Base-by-base conservation (phyloP, 2,888 invertebrate genomes). In the Halictus quadricinctus region DNA sequence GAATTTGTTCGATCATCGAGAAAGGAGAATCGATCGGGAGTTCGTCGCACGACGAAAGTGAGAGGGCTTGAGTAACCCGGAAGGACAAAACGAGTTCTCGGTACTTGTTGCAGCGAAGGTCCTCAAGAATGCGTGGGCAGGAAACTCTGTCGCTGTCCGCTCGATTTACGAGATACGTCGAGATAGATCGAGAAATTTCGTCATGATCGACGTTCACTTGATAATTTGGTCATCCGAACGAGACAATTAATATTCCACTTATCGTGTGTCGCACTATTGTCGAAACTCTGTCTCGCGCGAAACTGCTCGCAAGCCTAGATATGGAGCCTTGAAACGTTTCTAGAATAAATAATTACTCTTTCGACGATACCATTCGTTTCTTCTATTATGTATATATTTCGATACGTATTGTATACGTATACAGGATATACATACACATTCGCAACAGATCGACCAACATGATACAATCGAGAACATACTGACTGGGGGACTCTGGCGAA, bases 1-100 rank as follows among this genome's bases (percentile, higher is more conserved):
- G 76, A 85, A 76, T 81, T 78, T 76, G 46, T 79, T 81, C 64
- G 70, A 64, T 54, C 64, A 85, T 85, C 81, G 46, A 25, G 41
- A 46, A 64, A 36, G 46, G 75, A 76, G 79, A 60, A 79, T 86
- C 69, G 79, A 73, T 36, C 66, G 36, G 76, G 91, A 92, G 93
- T 93, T 93, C 93, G 92, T 93, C 92, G 93, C 86, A 91, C 94
- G 92, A 92, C 86, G 93, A 94, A 94, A 94, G 94, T 94, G 93
- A 94, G 93, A 94, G 94, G 93, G 90, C 80, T 84, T 72, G 82
- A 60, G 74, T 87, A 90, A 90, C 90, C 90, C 90, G 90, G 90
- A 90, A 90, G 87, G 86, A 87, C 86, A 79, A 75, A 90, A 90
- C 90, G 76, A 86, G 88, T 90, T 90, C 90, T 86, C 21, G 81